phyloP scores from a whole-genome alignment of 2,888 invertebrate genomes.

The Druceiella hillmani region DNA sequence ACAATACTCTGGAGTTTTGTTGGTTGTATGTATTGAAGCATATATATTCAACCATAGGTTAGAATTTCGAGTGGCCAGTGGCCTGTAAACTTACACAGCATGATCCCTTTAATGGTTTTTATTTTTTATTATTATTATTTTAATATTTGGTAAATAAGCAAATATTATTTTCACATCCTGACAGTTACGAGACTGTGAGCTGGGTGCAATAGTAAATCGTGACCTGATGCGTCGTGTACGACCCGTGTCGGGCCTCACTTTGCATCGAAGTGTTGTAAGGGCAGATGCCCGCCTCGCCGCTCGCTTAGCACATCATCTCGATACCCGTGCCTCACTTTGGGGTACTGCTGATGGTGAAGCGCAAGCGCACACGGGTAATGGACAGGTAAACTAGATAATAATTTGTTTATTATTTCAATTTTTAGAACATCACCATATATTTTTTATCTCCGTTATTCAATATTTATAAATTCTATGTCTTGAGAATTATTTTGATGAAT shows the following conservation, averaged over 20 bases:
- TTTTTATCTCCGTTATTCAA: too few species aligned
- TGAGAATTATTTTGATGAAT: too few species aligned
- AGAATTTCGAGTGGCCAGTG: too few species aligned
- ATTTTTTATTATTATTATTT: too few species aligned
- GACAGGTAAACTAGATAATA: background rate
- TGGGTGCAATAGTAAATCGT: conserved; percentile 94
- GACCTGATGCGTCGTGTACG: conserved; percentile 93
- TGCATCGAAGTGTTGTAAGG: conserved; percentile 82
- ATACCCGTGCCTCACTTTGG: conserved; percentile 81
- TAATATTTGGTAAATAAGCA: background rate
- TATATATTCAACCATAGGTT: too few species aligned
- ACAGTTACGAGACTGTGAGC: conserved; percentile 82
- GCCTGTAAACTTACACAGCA: too few species aligned
- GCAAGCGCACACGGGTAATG: conserved; percentile 2
- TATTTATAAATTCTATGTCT: too few species aligned
- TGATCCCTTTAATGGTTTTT: too few species aligned
- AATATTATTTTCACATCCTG: conserved; percentile 28
- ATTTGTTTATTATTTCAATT: background rate
- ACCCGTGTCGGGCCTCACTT: conserved; percentile 84
- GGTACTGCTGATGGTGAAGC: conserved; percentile 33
- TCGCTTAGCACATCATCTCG: conserved; percentile 85
- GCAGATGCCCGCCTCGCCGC: conserved; percentile 92
- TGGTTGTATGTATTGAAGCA: too few species aligned
- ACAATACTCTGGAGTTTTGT: too few species aligned
- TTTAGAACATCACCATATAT: too few species aligned